Percentiles rank a stretch among this genome's conserved stretches.
Evolutionary conservation across 2,113 vertebrate genomes (phyloP).

Genomic region (Silurus meridionalis): DNA sequence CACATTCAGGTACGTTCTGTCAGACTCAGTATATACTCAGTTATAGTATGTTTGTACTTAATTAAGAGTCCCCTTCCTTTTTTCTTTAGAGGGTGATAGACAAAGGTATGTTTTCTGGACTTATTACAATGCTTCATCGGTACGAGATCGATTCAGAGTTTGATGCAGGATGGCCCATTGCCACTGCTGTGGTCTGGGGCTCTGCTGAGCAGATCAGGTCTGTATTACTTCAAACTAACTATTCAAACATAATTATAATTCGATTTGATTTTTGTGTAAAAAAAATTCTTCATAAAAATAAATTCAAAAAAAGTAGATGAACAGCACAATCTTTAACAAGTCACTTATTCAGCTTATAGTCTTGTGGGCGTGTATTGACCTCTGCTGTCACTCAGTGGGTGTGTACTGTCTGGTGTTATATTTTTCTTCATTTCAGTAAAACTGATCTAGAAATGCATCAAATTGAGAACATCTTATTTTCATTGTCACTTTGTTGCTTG

Average conservation of each 20-base stretch:
- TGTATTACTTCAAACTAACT: background rate
- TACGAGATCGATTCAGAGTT: conserved; percentile 96
- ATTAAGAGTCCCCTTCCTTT: background rate
- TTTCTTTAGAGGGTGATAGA: conserved; percentile 88
- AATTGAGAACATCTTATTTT: background rate
- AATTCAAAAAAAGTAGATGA: background rate
- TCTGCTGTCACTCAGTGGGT: background rate
- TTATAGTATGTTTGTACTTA: background rate
- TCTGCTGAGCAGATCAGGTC: conserved; percentile 92
- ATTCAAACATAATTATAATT: background rate
- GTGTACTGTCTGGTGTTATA: background rate
- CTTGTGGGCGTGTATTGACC: background rate
- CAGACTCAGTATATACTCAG: background rate
- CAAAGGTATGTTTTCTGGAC: conserved; percentile 88
- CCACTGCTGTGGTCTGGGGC: conserved; percentile 93
- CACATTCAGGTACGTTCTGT: conserved; percentile 86
- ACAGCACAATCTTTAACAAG: background rate
- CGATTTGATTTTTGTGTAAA: background rate
- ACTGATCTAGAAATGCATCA: background rate
- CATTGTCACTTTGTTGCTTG: too few species aligned
- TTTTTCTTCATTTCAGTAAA: background rate
- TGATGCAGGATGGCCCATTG: conserved; percentile 97
- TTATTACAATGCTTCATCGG: conserved; percentile 93
- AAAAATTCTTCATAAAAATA: background rate
- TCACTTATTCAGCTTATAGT: background rate